A percentile compares a stretch with the other conserved stretches of the same genome.
Conservation (phyloP, 2,113 vertebrate species). For the Tyto alba region DNA sequence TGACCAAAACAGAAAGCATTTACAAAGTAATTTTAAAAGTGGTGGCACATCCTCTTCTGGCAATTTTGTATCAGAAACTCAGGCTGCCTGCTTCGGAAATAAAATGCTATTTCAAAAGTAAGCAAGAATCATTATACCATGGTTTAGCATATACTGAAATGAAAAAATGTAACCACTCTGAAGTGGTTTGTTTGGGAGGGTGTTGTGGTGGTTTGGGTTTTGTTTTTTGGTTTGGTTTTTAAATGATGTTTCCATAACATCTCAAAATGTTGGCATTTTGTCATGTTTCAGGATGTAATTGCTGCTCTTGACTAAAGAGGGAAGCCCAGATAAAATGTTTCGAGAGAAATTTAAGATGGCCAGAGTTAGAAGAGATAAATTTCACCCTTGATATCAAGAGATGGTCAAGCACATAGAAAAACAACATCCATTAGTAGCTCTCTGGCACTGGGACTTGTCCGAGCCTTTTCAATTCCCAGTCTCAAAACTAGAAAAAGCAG, state of each 20-base stretch:
- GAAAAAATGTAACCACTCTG: neutral
- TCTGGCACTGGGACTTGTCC: neutral
- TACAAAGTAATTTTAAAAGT: neutral
- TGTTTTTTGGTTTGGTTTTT: neutral
- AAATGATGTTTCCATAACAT: rapidly evolving
- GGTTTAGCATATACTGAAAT: neutral
- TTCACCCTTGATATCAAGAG: neutral
- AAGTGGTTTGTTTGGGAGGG: neutral
- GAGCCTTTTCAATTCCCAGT: neutral
- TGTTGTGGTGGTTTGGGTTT: too few species aligned
- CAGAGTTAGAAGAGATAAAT: neutral
- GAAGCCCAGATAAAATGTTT: neutral
- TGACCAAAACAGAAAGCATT: neutral
- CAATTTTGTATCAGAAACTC: neutral
- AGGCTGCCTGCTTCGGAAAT: neutral
- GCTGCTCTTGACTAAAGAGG: neutral
- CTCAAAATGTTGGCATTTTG: neutral
- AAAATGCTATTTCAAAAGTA: neutral
- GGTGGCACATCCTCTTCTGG: neutral
- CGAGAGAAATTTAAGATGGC: neutral
- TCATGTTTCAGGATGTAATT: neutral
- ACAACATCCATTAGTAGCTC: neutral
- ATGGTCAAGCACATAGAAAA: neutral
- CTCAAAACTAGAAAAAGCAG: neutral
- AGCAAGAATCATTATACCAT: neutral